These are phyloP conservation scores for Sitodiplosis mosellana DNA, from an alignment of 1,140 invertebrate genomes.

Conservation along the genomic window DNA sequence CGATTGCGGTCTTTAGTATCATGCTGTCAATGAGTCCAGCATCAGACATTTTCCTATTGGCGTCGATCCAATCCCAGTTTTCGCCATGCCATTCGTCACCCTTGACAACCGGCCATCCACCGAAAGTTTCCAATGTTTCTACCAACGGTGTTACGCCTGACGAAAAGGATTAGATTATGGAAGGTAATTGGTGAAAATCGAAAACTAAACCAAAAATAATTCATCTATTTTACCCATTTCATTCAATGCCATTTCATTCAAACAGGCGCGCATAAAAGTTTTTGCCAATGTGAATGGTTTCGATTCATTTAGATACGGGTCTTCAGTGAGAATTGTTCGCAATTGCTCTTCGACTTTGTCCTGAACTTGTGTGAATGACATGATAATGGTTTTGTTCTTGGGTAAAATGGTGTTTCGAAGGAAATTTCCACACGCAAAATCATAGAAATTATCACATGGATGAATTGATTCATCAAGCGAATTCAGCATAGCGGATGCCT, in stretches of 20 bases:
- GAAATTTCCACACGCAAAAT: constrained; percentile 39
- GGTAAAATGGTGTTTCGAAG: constrained; percentile 1
- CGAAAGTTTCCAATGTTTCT: constrained; percentile 27
- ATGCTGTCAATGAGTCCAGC: background rate
- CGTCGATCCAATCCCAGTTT: background rate
- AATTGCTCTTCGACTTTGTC: background rate
- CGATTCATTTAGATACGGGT: background rate
- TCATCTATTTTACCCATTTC: background rate
- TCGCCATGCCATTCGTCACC: constrained; percentile 9
- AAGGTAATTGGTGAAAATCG: too few relatives aligned
- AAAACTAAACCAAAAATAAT: too few relatives aligned
- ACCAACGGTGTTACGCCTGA: constrained; percentile 23
- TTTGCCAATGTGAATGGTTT: background rate
- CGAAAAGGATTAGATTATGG: too few relatives aligned
- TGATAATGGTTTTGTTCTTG: background rate
- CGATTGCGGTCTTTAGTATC: too few relatives aligned
- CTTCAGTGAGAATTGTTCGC: background rate
- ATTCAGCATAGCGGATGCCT: background rate
- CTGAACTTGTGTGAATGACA: background rate
- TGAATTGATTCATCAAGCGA: constrained; percentile 21
- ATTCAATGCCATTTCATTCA: constrained; percentile 14
- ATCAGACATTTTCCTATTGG: background rate
- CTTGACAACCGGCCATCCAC: constrained; percentile 37
- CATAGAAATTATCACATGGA: constrained; percentile 59
- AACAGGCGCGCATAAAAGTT: constrained; percentile 6